These are phyloP conservation scores for Cassiopea xamachana DNA, from an alignment of 30 jellyfish, hydroid and myxozoan genomes.

Conservation along the genomic window DNA sequence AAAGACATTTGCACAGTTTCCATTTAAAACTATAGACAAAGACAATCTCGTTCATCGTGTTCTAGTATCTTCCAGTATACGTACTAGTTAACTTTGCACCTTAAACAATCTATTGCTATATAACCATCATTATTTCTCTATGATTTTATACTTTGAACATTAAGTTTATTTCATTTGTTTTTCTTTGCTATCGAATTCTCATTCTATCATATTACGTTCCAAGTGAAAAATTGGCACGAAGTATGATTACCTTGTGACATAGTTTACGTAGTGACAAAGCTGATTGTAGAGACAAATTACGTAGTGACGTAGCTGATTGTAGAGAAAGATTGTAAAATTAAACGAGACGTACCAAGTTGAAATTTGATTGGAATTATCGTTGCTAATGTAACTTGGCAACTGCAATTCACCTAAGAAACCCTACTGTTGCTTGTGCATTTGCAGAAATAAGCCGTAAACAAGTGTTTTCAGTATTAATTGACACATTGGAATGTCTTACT, in stretches of 20 bases:
- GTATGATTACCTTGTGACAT: neutral
- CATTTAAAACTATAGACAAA: neutral
- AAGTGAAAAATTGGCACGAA: neutral
- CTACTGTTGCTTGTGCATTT: too few species aligned
- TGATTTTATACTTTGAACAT: neutral
- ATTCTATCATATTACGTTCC: too few species aligned
- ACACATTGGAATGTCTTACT: too few species aligned
- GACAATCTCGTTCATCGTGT: neutral
- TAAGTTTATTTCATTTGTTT: neutral
- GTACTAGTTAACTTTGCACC: neutral
- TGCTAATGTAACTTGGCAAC: too few species aligned
- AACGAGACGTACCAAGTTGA: constrained; percentile 10
- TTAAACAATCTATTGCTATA: neutral
- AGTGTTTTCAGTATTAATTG: too few species aligned
- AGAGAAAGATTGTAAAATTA: constrained; percentile 14
- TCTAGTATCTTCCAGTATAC: neutral
- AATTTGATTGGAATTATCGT: constrained; percentile 13
- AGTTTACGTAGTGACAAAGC: too few species aligned
- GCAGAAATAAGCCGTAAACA: too few species aligned
- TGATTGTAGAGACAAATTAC: too few species aligned
- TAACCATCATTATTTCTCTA: neutral
- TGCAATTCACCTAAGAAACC: too few species aligned
- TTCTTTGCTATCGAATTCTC: neutral
- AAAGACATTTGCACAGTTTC: neutral
- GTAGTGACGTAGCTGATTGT: constrained; percentile 48